These are phyloP conservation scores for Nephrotoma flavescens DNA, from an alignment of 2,888 invertebrate species.

Conservation along the genomic window DNA sequence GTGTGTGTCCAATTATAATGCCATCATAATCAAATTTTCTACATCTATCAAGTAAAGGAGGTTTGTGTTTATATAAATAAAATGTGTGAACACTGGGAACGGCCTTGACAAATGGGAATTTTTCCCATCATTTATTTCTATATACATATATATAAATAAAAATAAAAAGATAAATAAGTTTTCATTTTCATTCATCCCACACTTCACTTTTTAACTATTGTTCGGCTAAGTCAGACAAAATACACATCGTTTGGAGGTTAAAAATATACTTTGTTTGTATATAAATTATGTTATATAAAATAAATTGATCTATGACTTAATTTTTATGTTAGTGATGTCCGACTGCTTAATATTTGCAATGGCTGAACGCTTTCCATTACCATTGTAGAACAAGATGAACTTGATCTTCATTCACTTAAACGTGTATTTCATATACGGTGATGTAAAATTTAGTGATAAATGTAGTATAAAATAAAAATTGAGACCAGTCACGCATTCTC, in stretches of 20 bases:
- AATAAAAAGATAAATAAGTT: background rate
- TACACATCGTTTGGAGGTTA: background rate
- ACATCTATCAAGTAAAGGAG: no score
- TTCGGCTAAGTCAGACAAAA: background rate
- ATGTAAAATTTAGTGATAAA: no score
- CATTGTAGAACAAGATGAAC: no score
- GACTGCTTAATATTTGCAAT: no score
- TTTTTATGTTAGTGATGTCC: no score
- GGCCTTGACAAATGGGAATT: background rate
- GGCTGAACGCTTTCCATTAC: no score
- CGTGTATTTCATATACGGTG: no score
- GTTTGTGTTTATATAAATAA: background rate
- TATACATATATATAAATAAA: no score
- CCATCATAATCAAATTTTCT: background rate
- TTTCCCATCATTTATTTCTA: background rate
- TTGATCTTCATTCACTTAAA: no score
- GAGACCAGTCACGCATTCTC: no score
- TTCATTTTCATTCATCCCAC: background rate
- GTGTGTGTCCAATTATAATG: background rate
- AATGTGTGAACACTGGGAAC: background rate
- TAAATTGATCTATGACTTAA: no score
- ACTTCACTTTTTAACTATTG: background rate
- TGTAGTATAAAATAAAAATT: no score
- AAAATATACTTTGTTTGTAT: background rate
- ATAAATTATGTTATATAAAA: background rate